Conservation (phyloP, 2,797 vertebrate genomes). For the Diceros bicornis region DNA sequence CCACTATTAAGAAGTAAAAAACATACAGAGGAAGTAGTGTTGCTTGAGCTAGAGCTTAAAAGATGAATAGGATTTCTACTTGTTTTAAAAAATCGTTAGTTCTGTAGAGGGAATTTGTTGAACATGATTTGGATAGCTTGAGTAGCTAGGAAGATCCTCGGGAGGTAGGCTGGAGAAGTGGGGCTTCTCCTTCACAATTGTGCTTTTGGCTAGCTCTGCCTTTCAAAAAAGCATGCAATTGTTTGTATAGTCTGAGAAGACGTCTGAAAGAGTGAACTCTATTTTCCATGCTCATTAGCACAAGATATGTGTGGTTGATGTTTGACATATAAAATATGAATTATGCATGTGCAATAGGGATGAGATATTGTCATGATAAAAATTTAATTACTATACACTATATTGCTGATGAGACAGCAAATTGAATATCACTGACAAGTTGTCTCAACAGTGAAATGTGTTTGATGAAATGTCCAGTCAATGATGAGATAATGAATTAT, state of each 20-base stretch:
- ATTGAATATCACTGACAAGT: conserved; percentile 82
- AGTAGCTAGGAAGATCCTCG: not conserved
- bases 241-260: conserved; percentile 38
- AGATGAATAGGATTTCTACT: not conserved
- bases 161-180: not conserved
- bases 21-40: not conserved
- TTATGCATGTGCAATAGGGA: conserved; percentile 78
- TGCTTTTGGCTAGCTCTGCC: not conserved
- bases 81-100: conserved; percentile 37
- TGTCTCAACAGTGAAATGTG: conserved; percentile 80
- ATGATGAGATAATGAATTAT: conserved; percentile 79
- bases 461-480: conserved; percentile 83
- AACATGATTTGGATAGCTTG: not conserved
- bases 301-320: conserved; percentile 71
- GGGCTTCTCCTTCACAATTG: not conserved
- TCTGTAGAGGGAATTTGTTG: not conserved
- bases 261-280: conserved; percentile 44
- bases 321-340: conserved; percentile 79
- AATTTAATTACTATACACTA: conserved; percentile 82
- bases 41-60: not conserved
- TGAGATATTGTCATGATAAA: conserved; percentile 83
- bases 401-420: conserved; percentile 79
- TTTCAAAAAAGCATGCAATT: conserved; percentile 51
- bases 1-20: not conserved
- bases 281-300: conserved; percentile 78